phyloP scores from a whole-genome alignment of 2,113 vertebrate species.

The Ammodramus savannarum region DNA sequence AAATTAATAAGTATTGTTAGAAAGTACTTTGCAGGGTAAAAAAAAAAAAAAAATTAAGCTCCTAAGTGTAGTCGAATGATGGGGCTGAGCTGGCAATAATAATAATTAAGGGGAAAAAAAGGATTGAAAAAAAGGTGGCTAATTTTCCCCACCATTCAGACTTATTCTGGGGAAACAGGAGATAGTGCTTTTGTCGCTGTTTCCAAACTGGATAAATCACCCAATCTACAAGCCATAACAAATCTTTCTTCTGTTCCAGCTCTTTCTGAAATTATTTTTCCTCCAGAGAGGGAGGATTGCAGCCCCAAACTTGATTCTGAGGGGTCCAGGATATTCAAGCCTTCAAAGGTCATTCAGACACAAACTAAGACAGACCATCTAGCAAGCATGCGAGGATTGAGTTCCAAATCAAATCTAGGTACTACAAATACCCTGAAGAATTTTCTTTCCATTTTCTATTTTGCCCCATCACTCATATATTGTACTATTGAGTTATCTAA shows the following conservation, averaged over 20 bases:
- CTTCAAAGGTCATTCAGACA: slow-evolving; percentile 35
- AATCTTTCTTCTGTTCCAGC: slow-evolving; percentile 37
- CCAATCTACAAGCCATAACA: slow-evolving; percentile 23
- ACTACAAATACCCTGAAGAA: slow-evolving; percentile 54
- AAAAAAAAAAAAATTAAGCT: neutral
- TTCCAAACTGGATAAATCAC: slow-evolving; percentile 56
- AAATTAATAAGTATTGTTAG: slow-evolving; percentile 62
- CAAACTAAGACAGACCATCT: slow-evolving; percentile 48
- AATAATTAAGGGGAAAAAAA: slow-evolving; percentile 11
- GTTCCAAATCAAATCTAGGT: slow-evolving; percentile 45
- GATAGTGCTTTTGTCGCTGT: neutral
- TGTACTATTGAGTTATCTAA: slow-evolving; percentile 50
- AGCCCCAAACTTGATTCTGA: slow-evolving; percentile 43
- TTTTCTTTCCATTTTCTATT: slow-evolving; percentile 60
- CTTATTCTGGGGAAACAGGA: slow-evolving; percentile 12
- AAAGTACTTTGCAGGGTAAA: slow-evolving; percentile 7
- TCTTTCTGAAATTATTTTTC: slow-evolving; percentile 32
- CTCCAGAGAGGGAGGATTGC: neutral
- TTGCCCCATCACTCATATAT: slow-evolving; percentile 49
- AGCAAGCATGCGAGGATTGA: neutral
- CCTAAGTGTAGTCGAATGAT: slow-evolving; percentile 6
- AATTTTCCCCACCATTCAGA: slow-evolving; percentile 34
- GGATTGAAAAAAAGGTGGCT: slow-evolving; percentile 6
- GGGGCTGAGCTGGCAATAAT: slow-evolving; percentile 23
- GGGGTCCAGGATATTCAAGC: slow-evolving; percentile 6